These are phyloP conservation scores for Neodiprion pinetum DNA, from an alignment of 1,140 invertebrate species.

Conservation along the genomic window DNA sequence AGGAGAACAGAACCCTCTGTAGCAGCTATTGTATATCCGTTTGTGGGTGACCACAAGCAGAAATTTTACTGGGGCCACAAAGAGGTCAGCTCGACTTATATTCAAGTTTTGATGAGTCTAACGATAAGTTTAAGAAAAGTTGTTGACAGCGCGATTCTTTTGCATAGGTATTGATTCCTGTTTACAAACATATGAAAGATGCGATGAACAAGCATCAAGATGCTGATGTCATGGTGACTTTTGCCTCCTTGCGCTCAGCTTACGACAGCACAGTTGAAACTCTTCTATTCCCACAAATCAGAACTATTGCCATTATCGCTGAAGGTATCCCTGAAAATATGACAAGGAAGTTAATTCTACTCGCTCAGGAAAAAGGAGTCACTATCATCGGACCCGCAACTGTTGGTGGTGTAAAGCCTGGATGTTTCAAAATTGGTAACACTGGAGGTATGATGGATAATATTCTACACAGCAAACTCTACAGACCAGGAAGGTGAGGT, in stretches of 20 bases:
- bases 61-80: conserved; percentile 99
- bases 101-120: no score
- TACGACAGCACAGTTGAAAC: conserved; percentile 97
- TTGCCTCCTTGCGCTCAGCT: conserved; percentile 96
- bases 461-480: conserved; percentile 96
- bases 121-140: no score
- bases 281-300: conserved; percentile 90
- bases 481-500: conserved; percentile 82
- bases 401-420: conserved; percentile 97
- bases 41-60: conserved; percentile 98
- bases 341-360: conserved; percentile 92
- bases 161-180: conserved; percentile 63
- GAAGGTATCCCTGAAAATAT: conserved; percentile 99
- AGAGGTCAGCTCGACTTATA: conserved; percentile 63
- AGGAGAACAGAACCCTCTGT: conserved; percentile 87
- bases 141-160: background rate
- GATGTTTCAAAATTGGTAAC: conserved; percentile 99
- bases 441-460: conserved; percentile 99
- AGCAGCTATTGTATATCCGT: conserved; percentile 97
- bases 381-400: conserved; percentile 83
- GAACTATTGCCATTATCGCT: conserved; percentile 98
- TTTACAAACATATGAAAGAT: conserved; percentile 98
- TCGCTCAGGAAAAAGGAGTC: conserved; percentile 77
- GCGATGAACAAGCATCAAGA: conserved; percentile 95
- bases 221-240: conserved; percentile 97